A percentile compares a stretch with the other conserved stretches of the same genome.
Evolutionary conservation across 2,113 vertebrate species (phyloP).

Genomic region (Empidonax traillii): DNA sequence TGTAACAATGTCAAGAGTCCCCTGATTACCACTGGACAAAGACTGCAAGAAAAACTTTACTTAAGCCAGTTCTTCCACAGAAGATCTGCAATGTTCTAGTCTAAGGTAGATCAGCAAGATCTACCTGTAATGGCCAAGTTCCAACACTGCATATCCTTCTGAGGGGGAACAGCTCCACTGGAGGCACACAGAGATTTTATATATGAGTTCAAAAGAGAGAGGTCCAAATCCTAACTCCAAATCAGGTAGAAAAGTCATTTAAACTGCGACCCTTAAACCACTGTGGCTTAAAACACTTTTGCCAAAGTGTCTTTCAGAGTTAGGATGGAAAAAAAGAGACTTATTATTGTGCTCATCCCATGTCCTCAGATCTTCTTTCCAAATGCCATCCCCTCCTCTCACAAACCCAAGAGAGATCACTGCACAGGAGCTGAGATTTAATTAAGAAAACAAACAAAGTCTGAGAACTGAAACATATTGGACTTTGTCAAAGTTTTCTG

Average conservation of each 20-base stretch:
- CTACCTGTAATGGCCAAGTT: not conserved
- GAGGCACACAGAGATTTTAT: not conserved
- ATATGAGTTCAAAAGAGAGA: not conserved
- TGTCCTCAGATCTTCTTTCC: not conserved
- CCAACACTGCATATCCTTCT: not conserved
- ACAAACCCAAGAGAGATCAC: not conserved
- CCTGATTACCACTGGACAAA: not conserved
- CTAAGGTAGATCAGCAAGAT: not conserved
- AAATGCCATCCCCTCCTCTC: not conserved
- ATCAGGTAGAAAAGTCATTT: not conserved
- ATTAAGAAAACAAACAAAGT: not conserved
- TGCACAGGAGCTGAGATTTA: not conserved
- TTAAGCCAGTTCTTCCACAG: not conserved
- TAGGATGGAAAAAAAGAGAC: not conserved
- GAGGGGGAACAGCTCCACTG: not conserved
- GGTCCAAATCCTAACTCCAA: not conserved
- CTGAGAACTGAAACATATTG: not conserved
- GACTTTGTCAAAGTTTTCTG: not conserved
- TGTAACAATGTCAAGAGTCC: not conserved
- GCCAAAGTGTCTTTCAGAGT: not conserved
- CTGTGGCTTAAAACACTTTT: not conserved
- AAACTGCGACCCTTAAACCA: not conserved
- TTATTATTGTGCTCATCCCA: not conserved
- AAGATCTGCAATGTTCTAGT: accelerated
- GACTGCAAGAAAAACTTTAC: not conserved